Evolutionary conservation across 2,888 invertebrate species (phyloP), one percentile per base, ranked within the genome.

Genomic region (Harmothoe impar): DNA sequence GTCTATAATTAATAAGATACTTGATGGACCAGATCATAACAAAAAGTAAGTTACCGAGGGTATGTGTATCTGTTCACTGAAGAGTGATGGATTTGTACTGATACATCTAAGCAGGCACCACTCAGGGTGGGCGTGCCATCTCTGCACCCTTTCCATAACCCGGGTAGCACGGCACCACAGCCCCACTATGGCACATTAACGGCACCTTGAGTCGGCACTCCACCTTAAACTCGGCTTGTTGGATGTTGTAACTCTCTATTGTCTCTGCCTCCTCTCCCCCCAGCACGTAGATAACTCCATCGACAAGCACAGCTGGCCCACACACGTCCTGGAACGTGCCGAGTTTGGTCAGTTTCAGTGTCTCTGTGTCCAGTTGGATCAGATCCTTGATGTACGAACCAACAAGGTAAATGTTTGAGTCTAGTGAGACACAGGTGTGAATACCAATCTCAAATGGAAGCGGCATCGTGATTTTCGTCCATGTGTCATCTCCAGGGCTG

Each of bases 401-500:
- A 7, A 90, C 25, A n/a, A 90, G n/a, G 85, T 85, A 90, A 62
- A 90, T 90, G 29, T 43, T 33, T 5, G 31, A 51, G 3, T 25
- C 62, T 15, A 62, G 15, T 17, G 90, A 31, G 0, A 90, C 84
- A 25, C 84, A 81, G 15, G 52, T 62, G 23, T 90, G 90, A 25
- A 90, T 84, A 12, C 90, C 90, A 12, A 84, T 90, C 56, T 90
- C 85, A 84, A 84, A 90, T 31, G 90, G 84, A 35, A 81, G 85
- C 62, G 90, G 84, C 85, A 90, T 35, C 20, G 51, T 43, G 35
- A 90, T n/a, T 10, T 29, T 56, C 12, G 90, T 90, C 90, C 90
- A 90, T n/a, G 33, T 52, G 10, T n/a, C 31, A 33, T 29, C 54
- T 0, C 68, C 85, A 10, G 62, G 54, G 51, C 35, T 54, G 56